These are phyloP conservation scores for Isotomurus palustris DNA, from an alignment of 2,888 invertebrate species.

Conservation along the genomic window DNA sequence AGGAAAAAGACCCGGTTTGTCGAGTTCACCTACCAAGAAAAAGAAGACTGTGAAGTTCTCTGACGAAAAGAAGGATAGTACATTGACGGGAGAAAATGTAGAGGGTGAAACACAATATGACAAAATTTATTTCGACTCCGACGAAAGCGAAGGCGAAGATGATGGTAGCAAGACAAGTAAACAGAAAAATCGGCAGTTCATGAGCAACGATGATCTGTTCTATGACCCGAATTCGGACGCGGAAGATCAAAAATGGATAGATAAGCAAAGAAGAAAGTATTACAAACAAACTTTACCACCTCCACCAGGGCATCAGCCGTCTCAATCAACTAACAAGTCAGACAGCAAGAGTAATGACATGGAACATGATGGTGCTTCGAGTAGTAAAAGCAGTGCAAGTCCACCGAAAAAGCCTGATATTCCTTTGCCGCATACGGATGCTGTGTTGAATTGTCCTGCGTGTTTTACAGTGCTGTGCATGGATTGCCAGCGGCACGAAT, in stretches of 20 bases:
- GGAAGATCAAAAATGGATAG: conserved; percentile 56
- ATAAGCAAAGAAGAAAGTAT: conserved; percentile 50
- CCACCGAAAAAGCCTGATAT: conserved; percentile 21
- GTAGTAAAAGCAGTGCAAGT: background rate
- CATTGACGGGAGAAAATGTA: background rate
- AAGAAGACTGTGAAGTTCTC: conserved; percentile 33
- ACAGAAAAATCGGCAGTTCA: conserved; percentile 34
- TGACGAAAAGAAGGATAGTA: background rate
- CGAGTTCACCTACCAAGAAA: conserved; percentile 2
- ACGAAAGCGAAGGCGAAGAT: conserved; percentile 44
- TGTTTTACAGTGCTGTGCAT: conserved; percentile 58
- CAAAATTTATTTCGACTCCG: conserved; percentile 48
- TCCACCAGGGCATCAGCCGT: background rate
- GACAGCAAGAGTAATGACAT: background rate
- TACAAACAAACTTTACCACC: conserved; percentile 14
- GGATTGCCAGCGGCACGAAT: conserved; percentile 58
- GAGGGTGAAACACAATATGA: conserved; percentile 35
- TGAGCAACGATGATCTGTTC: conserved; percentile 51
- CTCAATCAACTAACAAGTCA: background rate
- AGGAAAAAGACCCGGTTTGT: background rate
- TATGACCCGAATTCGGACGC: conserved; percentile 58
- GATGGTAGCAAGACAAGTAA: conserved; percentile 19
- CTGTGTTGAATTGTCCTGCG: conserved; percentile 58
- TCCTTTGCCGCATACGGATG: conserved; percentile 53
- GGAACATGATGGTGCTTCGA: background rate